Evolutionary conservation across 1,140 invertebrate species (phyloP).

Genomic region (Carposina sasakii): DNA sequence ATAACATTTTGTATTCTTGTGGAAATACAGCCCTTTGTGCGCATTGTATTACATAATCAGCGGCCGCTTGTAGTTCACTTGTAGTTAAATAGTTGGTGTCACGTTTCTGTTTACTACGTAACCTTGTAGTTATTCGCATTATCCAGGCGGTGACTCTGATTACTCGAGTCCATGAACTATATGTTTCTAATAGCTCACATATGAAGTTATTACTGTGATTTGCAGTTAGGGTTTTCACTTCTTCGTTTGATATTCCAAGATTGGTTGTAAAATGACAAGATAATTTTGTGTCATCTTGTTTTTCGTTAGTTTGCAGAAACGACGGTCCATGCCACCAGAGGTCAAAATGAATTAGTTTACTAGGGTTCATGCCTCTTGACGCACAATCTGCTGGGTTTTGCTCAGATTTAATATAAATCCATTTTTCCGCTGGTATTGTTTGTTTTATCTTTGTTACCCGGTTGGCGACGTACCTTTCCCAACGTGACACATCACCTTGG

Average conservation of each 20-base stretch:
- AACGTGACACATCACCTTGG: slow-evolving; percentile 21
- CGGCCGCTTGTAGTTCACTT: slow-evolving; percentile 6
- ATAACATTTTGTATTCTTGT: slow-evolving; percentile 12
- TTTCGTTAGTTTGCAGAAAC: slow-evolving; percentile 4
- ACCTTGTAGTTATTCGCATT: slow-evolving; percentile 10
- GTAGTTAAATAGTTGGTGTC: slow-evolving; percentile 11
- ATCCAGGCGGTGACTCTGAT: slow-evolving; percentile 18
- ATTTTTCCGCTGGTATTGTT: slow-evolving; percentile 15
- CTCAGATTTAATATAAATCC: slow-evolving; percentile 29
- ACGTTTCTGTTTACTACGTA: slow-evolving; percentile 9
- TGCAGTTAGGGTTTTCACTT: neutral
- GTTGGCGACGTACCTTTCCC: slow-evolving; percentile 47
- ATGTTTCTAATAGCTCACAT: slow-evolving; percentile 10
- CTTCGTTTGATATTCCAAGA: neutral
- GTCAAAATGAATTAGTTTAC: slow-evolving; percentile 13
- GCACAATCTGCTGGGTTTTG: slow-evolving; percentile 35
- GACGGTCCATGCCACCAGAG: slow-evolving; percentile 27
- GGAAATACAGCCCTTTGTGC: slow-evolving; percentile 2
- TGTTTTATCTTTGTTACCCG: slow-evolving; percentile 38
- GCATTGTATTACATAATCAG: slow-evolving; percentile 8
- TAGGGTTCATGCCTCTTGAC: slow-evolving; percentile 17
- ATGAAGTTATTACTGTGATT: slow-evolving; percentile 2
- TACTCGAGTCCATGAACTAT: slow-evolving; percentile 14
- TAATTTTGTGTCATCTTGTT: neutral
- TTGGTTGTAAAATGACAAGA: neutral